These are phyloP conservation scores for Pomacea maculata DNA, from an alignment of 1,140 invertebrate genomes.

Conservation along the genomic window DNA sequence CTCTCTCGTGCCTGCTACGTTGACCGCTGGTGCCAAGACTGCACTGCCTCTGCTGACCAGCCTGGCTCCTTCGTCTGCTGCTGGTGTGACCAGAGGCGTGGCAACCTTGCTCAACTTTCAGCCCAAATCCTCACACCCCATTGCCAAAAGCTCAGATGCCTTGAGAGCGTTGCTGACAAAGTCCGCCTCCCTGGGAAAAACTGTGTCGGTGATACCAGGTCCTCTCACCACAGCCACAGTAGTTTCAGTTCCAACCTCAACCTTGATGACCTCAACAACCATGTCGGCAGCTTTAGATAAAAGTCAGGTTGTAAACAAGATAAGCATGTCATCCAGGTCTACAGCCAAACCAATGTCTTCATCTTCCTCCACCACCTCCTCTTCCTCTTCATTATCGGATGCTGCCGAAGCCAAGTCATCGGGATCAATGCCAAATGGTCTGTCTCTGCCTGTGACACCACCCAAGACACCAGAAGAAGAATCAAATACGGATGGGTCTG, in stretches of 20 bases:
- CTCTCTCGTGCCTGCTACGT: slow-evolving; percentile 4
- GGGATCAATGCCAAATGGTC: slow-evolving; percentile 38
- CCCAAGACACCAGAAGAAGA: slow-evolving; percentile 52
- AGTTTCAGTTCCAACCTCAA: slow-evolving; percentile 5
- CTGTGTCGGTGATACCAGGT: not conserved
- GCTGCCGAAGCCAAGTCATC: slow-evolving; percentile 21
- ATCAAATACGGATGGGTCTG: slow-evolving; percentile 28
- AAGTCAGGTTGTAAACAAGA: not conserved
- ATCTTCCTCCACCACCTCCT: not conserved
- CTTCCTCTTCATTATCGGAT: not conserved
- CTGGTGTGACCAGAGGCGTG: not conserved
- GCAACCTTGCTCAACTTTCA: slow-evolving; percentile 4
- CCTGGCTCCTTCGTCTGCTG: not conserved
- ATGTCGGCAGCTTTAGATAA: not conserved
- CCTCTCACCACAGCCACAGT: slow-evolving; percentile 6
- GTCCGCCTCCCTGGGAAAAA: not conserved
- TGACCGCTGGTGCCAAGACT: not conserved
- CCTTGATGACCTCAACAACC: slow-evolving; percentile 9
- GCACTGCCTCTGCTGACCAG: not conserved
- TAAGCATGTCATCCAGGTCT: not conserved
- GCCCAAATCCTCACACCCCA: not conserved
- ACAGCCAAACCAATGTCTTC: not conserved
- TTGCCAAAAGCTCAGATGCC: slow-evolving; percentile 19
- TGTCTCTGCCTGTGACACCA: slow-evolving; percentile 49
- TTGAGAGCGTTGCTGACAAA: slow-evolving; percentile 26